These are phyloP conservation scores for Haplotaxodon microlepis DNA, from an alignment of 2,113 vertebrate genomes.

Conservation along the genomic window DNA sequence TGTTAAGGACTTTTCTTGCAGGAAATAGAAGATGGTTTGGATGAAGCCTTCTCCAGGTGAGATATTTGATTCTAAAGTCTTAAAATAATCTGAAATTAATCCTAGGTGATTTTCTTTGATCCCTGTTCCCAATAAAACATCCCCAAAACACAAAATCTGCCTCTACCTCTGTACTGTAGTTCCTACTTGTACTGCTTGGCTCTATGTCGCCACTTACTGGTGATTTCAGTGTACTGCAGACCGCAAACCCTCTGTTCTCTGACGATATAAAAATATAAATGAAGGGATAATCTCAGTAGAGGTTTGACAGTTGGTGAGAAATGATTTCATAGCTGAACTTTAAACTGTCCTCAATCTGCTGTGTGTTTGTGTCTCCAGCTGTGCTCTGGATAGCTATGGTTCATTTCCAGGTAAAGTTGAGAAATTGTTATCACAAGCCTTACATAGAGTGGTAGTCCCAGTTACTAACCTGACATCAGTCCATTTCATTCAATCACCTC, in stretches of 20 bases:
- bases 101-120: background rate
- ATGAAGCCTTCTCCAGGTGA: constrained; percentile 95
- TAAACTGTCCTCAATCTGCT: constrained; percentile 32
- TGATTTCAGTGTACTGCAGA: constrained; percentile 10
- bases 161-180: background rate
- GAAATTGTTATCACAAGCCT: background rate
- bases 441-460: constrained; percentile 8
- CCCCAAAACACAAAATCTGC: background rate
- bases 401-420: constrained; percentile 69
- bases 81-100: background rate
- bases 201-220: background rate
- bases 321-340: background rate
- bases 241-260: background rate
- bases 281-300: background rate
- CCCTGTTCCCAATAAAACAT: background rate
- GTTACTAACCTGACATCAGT: constrained; percentile 22
- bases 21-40: constrained; percentile 85
- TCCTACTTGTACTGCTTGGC: background rate
- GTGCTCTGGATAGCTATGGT: constrained; percentile 71
- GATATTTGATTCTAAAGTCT: background rate
- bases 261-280: background rate
- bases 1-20: constrained; percentile 32
- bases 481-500: background rate
- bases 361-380: constrained; percentile 69
- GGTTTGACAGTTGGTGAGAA: background rate